phyloP scores from a whole-genome alignment of 2,113 vertebrate genomes.

The Nesospiza acunhae region DNA sequence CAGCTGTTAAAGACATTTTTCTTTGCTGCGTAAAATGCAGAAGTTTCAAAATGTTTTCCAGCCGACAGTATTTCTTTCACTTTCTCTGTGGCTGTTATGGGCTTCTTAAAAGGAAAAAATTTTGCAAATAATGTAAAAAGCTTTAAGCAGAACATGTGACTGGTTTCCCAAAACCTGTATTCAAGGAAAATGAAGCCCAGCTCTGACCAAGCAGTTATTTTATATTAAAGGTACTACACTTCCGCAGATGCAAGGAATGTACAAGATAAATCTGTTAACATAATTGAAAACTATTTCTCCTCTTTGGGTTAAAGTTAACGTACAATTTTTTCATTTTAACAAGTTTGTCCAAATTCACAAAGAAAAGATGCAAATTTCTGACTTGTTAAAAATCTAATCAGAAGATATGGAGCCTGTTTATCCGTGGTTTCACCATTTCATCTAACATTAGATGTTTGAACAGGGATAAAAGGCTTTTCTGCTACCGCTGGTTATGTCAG shows the following conservation, averaged over 20 bases:
- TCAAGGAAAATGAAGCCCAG: neutral
- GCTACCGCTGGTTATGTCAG: neutral
- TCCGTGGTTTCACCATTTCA: neutral
- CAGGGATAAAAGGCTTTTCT: neutral
- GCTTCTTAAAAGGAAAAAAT: neutral
- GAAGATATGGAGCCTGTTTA: neutral
- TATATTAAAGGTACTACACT: neutral
- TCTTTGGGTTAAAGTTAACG: neutral
- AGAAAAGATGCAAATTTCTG: neutral
- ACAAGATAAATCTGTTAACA: neutral
- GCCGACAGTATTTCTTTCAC: neutral
- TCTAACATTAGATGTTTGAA: neutral
- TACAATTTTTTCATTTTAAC: neutral
- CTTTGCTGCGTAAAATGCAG: conserved; percentile 20
- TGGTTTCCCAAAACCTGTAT: neutral
- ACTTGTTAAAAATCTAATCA: neutral
- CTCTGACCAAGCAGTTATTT: conserved; percentile 10
- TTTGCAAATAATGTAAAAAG: neutral
- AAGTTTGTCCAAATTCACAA: neutral
- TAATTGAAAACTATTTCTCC: neutral
- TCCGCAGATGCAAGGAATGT: neutral
- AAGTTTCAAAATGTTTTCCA: conserved; percentile 30
- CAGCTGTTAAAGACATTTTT: conserved; percentile 11
- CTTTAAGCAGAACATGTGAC: neutral
- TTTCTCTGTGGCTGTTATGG: neutral